These are phyloP conservation scores for Menidia menidia DNA, from an alignment of 2,797 vertebrate genomes.

Conservation along the genomic window DNA sequence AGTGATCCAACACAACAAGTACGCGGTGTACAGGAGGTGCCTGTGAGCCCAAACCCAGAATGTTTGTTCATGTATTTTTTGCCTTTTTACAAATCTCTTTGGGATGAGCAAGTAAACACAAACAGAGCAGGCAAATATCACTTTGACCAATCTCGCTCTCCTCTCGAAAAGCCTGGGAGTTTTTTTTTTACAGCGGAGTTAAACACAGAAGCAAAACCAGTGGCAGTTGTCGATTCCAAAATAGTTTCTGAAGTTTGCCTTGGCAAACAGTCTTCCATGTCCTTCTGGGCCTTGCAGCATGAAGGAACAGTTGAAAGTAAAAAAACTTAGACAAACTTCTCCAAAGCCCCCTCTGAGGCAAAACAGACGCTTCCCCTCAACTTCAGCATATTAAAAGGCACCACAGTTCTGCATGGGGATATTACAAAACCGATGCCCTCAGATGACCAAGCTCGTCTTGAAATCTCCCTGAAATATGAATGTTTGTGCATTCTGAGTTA, in stretches of 20 bases:
- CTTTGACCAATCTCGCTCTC: slow-evolving; percentile 3
- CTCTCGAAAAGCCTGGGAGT: too few species aligned
- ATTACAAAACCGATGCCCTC: slow-evolving; percentile 17
- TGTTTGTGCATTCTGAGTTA: background rate
- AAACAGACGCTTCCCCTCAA: slow-evolving; percentile 37
- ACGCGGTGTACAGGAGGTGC: slow-evolving; percentile 1
- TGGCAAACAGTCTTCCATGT: slow-evolving; percentile 34
- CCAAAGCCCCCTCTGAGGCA: slow-evolving; percentile 30
- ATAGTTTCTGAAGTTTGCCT: slow-evolving; percentile 55
- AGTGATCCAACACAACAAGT: slow-evolving; percentile 9
- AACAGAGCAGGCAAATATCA: background rate
- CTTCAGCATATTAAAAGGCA: slow-evolving; percentile 28
- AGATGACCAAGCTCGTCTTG: slow-evolving; percentile 27
- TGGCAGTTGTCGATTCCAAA: slow-evolving; percentile 53
- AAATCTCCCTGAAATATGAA: slow-evolving; percentile 22
- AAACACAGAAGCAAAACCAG: slow-evolving; percentile 22
- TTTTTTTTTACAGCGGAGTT: slow-evolving; percentile 29
- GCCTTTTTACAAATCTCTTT: slow-evolving; percentile 4
- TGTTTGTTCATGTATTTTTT: slow-evolving; percentile 10
- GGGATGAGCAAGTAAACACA: slow-evolving; percentile 16
- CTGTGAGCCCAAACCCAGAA: slow-evolving; percentile 1
- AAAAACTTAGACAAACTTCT: slow-evolving; percentile 43
- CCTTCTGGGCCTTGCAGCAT: slow-evolving; percentile 42
- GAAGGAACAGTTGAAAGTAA: slow-evolving; percentile 50
- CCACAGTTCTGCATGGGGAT: slow-evolving; percentile 8